These are phyloP conservation scores for Epicauta chinensis DNA, from an alignment of 1,140 invertebrate species.

Conservation along the genomic window DNA sequence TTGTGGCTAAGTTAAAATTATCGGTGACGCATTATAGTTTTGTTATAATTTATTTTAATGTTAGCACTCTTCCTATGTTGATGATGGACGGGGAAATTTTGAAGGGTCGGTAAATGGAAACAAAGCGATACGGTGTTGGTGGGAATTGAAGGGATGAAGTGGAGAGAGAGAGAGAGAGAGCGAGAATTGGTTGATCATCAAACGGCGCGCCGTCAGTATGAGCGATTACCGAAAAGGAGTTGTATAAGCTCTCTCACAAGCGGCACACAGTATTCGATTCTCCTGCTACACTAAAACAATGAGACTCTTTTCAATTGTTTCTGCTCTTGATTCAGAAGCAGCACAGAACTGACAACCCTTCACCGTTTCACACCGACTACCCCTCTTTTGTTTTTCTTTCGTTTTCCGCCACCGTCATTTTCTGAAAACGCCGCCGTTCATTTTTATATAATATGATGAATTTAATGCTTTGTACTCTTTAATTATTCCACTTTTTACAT, in stretches of 20 bases:
- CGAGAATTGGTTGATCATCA: no score
- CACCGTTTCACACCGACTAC: conserved; percentile 27
- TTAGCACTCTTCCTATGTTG: no score
- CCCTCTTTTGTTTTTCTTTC: conserved; percentile 42
- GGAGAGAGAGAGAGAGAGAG: background rate
- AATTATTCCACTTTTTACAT: conserved; percentile 43
- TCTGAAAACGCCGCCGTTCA: conserved; percentile 37
- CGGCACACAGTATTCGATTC: no score
- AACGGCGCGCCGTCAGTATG: conserved; percentile 31
- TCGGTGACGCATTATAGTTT: no score
- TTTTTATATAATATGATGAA: conserved; percentile 46
- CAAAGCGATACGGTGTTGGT: no score
- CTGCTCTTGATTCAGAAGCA: conserved; percentile 36
- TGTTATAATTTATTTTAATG: no score
- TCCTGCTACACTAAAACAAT: conserved; percentile 35
- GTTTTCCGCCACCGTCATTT: conserved; percentile 38
- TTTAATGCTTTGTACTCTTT: conserved; percentile 43
- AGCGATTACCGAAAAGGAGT: conserved; percentile 35
- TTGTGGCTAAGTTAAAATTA: no score
- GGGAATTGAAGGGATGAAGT: no score
- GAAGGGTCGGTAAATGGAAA: no score
- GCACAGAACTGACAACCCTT: conserved; percentile 37
- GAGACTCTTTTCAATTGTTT: conserved; percentile 41
- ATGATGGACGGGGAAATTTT: no score
- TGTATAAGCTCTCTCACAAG: conserved; percentile 14